Base-by-base conservation (phyloP, 2,888 invertebrate genomes). In the Lacanobia oleracea region DNA sequence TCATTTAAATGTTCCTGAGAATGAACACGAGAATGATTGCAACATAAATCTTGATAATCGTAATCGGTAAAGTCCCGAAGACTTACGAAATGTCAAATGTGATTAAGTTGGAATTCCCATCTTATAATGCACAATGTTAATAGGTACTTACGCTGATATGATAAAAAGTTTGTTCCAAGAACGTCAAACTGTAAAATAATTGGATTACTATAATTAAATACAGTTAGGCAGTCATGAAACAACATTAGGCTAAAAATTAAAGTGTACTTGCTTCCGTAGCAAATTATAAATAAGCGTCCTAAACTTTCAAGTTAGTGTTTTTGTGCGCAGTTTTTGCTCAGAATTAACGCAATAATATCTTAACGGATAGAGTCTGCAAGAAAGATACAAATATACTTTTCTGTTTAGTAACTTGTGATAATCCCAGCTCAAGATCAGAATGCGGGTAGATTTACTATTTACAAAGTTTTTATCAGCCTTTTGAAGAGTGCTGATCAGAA, bases 201-300 rank as follows among this genome's bases (percentile, higher is more conserved):
- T 54, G 43, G 48, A 66, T 68, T 73, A 73, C 37, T 67, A 74
- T 61, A 80, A 64, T 80, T 74, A 77, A 81, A 67, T 72, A 76
- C 76, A 81, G 77, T 80, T 81, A 68, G 23, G 48, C 61, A 76
- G n/a, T 67, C 65, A 56, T 63, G 73, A 66, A 73, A 73, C 23
- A 69, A 69, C 51, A 59, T 73, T 67, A 64, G 18, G 21, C 60
- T 63, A 61, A 50, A 71, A 79, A 77, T 33, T 67, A 62, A 59
- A 77, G 61, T 70, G 43, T 67, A 48, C 54, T 68, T 70, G 69
- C 67, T 65, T 67, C 78, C 57, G 54, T 77, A 67, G 63, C 82
- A 59, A 77, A 81, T 81, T 63, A 62, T 63, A 67, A 80, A 70
- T 63, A 56, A 69, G 63, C 69, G 60, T 61, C 57, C 57, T 57